Base-by-base conservation (phyloP, 1,140 invertebrate genomes). In the Neodiprion pinetum region DNA sequence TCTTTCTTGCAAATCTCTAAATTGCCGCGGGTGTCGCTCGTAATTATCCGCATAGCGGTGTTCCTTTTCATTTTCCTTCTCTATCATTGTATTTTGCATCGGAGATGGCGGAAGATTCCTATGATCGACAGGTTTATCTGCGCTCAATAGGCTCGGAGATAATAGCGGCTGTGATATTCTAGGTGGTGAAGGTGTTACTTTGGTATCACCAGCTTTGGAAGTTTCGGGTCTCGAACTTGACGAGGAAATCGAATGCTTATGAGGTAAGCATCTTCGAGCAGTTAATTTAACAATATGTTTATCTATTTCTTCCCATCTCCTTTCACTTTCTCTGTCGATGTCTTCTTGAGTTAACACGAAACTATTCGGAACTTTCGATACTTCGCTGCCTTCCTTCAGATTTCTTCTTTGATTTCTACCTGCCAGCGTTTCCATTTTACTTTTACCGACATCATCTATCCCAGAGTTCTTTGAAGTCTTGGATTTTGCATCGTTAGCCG, bases 31-130 rank as follows among this genome's bases (percentile, higher is more conserved):
- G 76, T 84, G 79, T 17, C 82, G 78, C 11, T 86, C 84, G 11
- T 85, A 86, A 67, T 84, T 85, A 23, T 86, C 81, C 0, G 82
- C 77, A 61, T 80, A 85, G 23, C 84, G 79, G 0, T 75, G 77
- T 7, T 82, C 80, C 0, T 69, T 28, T 67, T 49, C 69, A 9
- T 77, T 73, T 17, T 48, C 23, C 23, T 66, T 70, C 71, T 73
- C 75, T 9, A 8, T 14, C 14, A 14, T 12, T 53, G 75, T 71
- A 12, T 73, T 77, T 11, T 8, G 9, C 21, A 14, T 10, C 50
- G 77, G 74, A 9, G 78, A 78, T 5, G 71, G 21, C 17, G 76
- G 67, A 65, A 67, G 70, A 66, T 77, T 76, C 72, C 72, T 67
- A n/a, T 70, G 71, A 69, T 76, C 76, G 3, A 65, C 74, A 12